Conservation (phyloP, 2,797 vertebrate genomes). For the Gephyroberyx darwinii region DNA sequence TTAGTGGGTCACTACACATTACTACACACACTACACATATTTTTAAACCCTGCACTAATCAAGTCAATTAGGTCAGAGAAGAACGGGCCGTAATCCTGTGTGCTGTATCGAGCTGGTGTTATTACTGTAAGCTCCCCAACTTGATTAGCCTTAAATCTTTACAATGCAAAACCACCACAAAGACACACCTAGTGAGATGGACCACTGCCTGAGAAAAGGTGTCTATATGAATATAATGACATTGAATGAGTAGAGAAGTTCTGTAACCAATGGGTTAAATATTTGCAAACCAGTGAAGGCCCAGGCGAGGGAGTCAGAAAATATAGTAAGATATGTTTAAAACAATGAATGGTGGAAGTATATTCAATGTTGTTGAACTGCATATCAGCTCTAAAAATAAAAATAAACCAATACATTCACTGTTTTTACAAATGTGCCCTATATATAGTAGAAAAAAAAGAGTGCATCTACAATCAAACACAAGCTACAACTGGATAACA, state of each 20-base stretch:
- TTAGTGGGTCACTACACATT: slow-evolving; percentile 72
- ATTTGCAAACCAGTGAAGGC: not conserved
- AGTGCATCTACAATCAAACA: not conserved
- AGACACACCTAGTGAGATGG: slow-evolving; percentile 49
- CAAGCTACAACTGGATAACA: slow-evolving; percentile 4
- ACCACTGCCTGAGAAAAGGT: slow-evolving; percentile 30
- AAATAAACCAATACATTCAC: too few relatives aligned
- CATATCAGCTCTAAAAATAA: too few relatives aligned
- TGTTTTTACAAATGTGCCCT: not conserved
- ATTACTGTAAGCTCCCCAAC: slow-evolving; percentile 60
- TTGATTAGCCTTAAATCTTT: slow-evolving; percentile 53
- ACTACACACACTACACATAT: slow-evolving; percentile 40
- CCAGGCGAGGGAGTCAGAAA: not conserved
- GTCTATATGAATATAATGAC: slow-evolving; percentile 15
- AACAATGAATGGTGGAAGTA: not conserved
- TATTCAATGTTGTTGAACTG: too few relatives aligned
- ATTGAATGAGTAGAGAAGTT: not conserved
- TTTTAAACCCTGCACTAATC: slow-evolving; percentile 82
- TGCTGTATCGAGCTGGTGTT: slow-evolving; percentile 52
- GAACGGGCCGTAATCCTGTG: slow-evolving; percentile 72
- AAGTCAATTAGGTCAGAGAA: slow-evolving; percentile 81
- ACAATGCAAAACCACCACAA: slow-evolving; percentile 44
- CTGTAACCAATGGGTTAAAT: slow-evolving; percentile 9
- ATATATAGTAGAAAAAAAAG: not conserved
- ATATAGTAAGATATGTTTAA: not conserved